Base-by-base conservation (phyloP, 2,797 vertebrate genomes). In the Helostoma temminkii region DNA sequence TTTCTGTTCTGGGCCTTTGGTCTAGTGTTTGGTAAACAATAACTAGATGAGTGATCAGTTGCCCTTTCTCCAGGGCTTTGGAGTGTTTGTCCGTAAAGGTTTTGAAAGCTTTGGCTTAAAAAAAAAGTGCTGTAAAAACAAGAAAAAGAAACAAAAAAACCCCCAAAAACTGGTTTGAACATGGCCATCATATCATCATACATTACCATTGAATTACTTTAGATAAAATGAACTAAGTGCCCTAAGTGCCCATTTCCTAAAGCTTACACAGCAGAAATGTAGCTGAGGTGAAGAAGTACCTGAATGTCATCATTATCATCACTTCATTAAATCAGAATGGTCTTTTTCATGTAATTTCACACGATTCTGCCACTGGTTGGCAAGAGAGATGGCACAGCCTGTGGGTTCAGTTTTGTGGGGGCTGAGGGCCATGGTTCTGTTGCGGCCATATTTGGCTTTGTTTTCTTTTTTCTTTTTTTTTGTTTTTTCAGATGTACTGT, bases 331-430 rank as follows among this genome's bases (percentile, higher is more conserved):
- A 79, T 83, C 59, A 42, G 57, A 63, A 69, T 32, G 6, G 19
- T 61, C 46, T 74, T 80, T 79, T 66, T 69, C 64, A 71, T 76
- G 42, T 76, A 2, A 77, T 78, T 76, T 85, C 69, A 77, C 60
- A 71, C 58, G 47, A 81, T 69, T 69, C 47, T 74, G 67, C n/a
- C 53, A 34, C 21, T 25, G 19, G 57, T 45, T 75, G 66, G 58
- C 53, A 56, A 60, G 66, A 76, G 75, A 66, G 64, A 39, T 53
- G 21, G 46, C 28, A 24, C 45, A 36, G 43, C 70, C 57, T 28
- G n/a, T 4, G 6, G 16, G 22, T 74, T 34, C 2, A 6, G 39
- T 22, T 48, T 62, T 28, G 0, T 0, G 16, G 47, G 70, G 52
- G 9, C 21, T 9, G 18, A 4, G 59, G n/a, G 32, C 12, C 14